A percentile compares a stretch with the other conserved stretches of the same genome.
These are phyloP conservation scores for Drosophila crucigera DNA, from an alignment of 2,888 invertebrate species.

Conservation along the genomic window DNA sequence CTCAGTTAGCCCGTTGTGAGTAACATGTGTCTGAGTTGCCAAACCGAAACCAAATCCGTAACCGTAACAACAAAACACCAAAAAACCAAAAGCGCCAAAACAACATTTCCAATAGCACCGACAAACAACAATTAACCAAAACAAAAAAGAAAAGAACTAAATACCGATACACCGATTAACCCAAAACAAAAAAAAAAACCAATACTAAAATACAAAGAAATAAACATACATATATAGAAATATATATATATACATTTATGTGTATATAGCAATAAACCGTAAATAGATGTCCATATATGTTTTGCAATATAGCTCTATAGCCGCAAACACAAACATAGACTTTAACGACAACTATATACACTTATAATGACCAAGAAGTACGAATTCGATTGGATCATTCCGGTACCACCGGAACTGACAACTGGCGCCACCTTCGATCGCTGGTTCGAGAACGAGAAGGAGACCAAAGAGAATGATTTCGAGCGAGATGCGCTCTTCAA, in stretches of 20 bases:
- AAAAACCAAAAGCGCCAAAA: constrained; percentile 8
- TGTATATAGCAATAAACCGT: neutral
- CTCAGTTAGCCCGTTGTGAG: constrained; percentile 11
- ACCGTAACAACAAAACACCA: constrained; percentile 13
- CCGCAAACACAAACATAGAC: constrained; percentile 36
- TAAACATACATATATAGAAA: neutral
- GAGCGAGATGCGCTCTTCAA: constrained; percentile 96
- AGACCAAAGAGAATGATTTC: constrained; percentile 91
- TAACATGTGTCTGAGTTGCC: constrained; percentile 44
- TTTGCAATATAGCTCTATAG: constrained; percentile 42
- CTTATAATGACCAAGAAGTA: constrained; percentile 96
- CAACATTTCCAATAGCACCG: constrained; percentile 6
- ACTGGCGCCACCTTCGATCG: constrained; percentile 97
- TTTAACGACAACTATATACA: constrained; percentile 57
- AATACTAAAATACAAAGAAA: neutral
- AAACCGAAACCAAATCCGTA: constrained; percentile 24
- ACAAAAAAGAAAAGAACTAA: constrained; percentile 3
- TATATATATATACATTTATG: constrained; percentile 1
- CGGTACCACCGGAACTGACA: constrained; percentile 93
- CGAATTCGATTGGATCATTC: constrained; percentile 99
- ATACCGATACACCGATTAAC: constrained; percentile 3
- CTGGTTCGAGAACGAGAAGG: constrained; percentile 98
- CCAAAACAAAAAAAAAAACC: constrained; percentile 2
- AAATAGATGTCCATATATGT: constrained; percentile 39
- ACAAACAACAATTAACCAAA: constrained; percentile 1